A percentile compares a stretch with the other conserved stretches of the same genome.
Evolutionary conservation across 2,113 vertebrate genomes (phyloP).

Genomic region (Daboia siamensis): DNA sequence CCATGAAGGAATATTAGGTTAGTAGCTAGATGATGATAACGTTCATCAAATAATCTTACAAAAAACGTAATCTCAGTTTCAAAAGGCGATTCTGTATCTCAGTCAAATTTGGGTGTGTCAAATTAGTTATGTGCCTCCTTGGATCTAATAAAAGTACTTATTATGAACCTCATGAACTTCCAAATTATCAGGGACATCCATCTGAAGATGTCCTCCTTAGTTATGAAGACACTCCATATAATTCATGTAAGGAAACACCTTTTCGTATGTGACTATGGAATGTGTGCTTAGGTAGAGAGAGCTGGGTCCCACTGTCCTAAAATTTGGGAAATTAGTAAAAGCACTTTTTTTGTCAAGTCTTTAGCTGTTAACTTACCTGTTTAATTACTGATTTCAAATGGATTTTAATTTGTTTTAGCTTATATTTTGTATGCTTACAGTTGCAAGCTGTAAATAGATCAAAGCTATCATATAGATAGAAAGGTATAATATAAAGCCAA

Average conservation of each 20-base stretch:
- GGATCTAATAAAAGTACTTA: not conserved
- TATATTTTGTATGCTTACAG: not conserved
- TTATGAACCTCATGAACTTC: not conserved
- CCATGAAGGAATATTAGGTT: not conserved
- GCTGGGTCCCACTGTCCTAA: not conserved
- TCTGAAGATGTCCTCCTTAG: not conserved
- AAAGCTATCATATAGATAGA: not conserved
- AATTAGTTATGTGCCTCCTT: not conserved
- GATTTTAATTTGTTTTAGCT: not conserved
- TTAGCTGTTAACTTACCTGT: not conserved
- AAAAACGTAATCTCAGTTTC: not conserved
- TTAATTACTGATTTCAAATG: not conserved
- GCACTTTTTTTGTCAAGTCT: not conserved
- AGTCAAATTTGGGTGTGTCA: not conserved
- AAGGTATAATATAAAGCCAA: not conserved
- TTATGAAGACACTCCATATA: not conserved
- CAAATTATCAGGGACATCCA: not conserved
- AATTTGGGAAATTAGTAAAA: not conserved
- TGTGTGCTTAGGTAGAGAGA: not conserved
- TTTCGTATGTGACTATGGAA: not conserved
- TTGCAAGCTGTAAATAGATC: not conserved
- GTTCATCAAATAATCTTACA: not conserved
- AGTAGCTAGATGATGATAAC: not conserved
- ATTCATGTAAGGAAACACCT: not conserved
- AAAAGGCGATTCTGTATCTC: not conserved